A percentile compares a stretch with the other conserved stretches of the same genome.
Evolutionary conservation across 1,140 invertebrate genomes (phyloP).

Genomic region (Drosophila lini): DNA sequence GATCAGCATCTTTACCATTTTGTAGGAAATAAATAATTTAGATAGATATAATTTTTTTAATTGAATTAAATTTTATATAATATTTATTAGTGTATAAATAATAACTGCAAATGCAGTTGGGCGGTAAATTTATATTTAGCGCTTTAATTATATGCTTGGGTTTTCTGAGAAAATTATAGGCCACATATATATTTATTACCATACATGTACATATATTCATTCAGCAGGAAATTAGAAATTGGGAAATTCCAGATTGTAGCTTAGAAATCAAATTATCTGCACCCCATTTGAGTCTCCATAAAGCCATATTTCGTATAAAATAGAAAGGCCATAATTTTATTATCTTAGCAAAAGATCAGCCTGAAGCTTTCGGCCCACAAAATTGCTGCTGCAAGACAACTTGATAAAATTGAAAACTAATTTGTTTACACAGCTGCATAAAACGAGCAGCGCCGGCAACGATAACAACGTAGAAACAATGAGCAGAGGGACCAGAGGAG

Average conservation of each 20-base stretch:
- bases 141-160: conserved; percentile 32
- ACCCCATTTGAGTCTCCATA: neutral
- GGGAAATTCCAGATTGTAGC: neutral
- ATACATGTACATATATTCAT: neutral
- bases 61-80: too few relatives aligned
- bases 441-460: conserved; percentile 71
- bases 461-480: conserved; percentile 60
- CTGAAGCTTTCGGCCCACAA: conserved; percentile 25
- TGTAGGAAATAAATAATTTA: neutral
- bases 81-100: conserved; percentile 3
- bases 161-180: neutral
- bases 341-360: conserved; percentile 4
- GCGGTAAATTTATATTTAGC: neutral
- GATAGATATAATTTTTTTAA: too few relatives aligned
- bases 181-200: neutral
- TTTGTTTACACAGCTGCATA: conserved; percentile 83
- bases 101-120: neutral
- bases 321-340: neutral
- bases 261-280: neutral
- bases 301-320: neutral
- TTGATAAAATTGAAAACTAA: conserved; percentile 82
- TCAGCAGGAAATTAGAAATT: neutral
- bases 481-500: conserved; percentile 12
- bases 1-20: neutral
- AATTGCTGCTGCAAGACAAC: conserved; percentile 56